Conservation (phyloP, 2,797 vertebrate species). For the Cephalopachus bancanus region DNA sequence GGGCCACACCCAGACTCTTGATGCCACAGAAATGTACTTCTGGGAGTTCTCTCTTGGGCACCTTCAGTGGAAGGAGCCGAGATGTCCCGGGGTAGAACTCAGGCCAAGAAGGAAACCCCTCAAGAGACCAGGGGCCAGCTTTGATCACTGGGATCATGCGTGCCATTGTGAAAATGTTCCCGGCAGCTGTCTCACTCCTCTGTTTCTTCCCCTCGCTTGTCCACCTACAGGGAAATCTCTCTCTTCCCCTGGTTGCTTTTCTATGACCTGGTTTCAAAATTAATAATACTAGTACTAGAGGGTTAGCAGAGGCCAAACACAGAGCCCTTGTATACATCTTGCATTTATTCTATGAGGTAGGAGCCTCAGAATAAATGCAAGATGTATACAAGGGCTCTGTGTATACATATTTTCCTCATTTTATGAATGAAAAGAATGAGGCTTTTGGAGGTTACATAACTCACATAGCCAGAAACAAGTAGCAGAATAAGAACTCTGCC, state of each 20-base stretch:
- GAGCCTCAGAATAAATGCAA: neutral
- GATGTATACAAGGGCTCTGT: neutral
- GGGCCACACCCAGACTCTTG: neutral
- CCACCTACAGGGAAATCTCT: neutral
- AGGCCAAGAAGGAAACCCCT: slow-evolving; percentile 35
- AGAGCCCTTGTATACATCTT: neutral
- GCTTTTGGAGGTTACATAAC: neutral
- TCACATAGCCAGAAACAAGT: neutral
- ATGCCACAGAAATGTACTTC: slow-evolving; percentile 33
- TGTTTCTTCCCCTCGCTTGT: neutral
- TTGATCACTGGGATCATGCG: neutral
- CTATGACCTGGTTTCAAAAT: slow-evolving; percentile 45
- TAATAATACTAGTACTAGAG: neutral
- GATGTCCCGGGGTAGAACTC: neutral
- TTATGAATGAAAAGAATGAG: neutral
- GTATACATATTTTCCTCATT: neutral
- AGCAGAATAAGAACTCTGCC: neutral
- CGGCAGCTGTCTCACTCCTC: neutral
- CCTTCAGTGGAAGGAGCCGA: neutral
- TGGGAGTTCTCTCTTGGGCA: slow-evolving; percentile 36
- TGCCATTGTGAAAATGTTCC: slow-evolving; percentile 36
- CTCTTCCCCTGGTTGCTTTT: neutral
- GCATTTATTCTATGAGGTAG: neutral
- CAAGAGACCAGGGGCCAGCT: neutral
- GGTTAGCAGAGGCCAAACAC: neutral